Conservation (phyloP, 2,113 vertebrate genomes). For the Picathartes gymnocephalus region DNA sequence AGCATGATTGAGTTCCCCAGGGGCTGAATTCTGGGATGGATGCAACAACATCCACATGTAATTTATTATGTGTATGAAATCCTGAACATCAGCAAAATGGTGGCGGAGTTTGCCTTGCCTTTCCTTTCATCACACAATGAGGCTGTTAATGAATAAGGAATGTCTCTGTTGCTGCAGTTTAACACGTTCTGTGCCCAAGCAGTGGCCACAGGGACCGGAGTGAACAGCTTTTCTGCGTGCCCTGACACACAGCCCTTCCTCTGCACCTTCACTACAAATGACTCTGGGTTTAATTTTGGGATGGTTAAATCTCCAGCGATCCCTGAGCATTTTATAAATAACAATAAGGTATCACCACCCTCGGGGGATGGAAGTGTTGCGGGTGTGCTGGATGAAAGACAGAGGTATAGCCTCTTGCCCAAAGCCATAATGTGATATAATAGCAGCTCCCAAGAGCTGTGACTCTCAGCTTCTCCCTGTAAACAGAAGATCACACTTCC, state of each 20-base stretch:
- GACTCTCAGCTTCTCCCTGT: background rate
- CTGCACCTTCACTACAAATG: background rate
- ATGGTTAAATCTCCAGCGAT: background rate
- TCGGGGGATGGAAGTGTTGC: background rate
- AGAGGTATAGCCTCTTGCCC: background rate
- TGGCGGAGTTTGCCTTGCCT: conserved; percentile 38
- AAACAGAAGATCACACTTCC: background rate
- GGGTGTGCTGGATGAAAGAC: background rate
- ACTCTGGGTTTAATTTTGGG: background rate
- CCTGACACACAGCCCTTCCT: background rate
- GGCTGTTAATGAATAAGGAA: background rate
- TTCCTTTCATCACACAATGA: conserved; percentile 3
- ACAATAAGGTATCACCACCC: background rate
- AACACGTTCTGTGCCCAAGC: background rate
- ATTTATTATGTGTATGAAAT: conserved; percentile 42
- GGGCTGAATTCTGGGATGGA: conserved; percentile 7
- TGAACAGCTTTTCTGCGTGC: background rate
- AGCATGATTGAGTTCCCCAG: background rate
- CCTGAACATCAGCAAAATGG: conserved; percentile 45
- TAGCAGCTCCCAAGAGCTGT: background rate
- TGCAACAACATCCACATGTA: background rate
- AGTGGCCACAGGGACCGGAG: background rate
- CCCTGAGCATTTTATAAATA: background rate
- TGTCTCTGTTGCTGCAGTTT: background rate
- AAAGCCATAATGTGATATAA: background rate